Evolutionary conservation across 2,797 vertebrate genomes (phyloP), one percentile per base, ranked within the genome.

Genomic region (Percopsis omiscomaycus): DNA sequence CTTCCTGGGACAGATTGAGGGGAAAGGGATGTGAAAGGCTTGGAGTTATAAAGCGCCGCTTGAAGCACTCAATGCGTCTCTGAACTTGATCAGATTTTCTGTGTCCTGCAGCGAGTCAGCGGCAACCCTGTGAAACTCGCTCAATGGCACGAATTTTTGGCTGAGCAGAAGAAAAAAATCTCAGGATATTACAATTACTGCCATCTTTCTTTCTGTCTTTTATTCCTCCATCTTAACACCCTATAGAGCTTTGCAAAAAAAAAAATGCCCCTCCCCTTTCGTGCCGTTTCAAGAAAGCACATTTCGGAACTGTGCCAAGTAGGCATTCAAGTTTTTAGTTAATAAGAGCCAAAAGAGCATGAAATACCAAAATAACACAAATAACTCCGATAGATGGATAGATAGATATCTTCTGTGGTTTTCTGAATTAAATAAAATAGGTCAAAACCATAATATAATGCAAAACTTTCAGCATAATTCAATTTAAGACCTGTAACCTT

Each of bases 41-140:
- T 88, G 92, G 89, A 88, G 93, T 94, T 95, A 93, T 89, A 96
- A 96, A 95, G 94, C 93, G 81, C 94, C 91, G 94, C 94, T 95
- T 94, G 93, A 94, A 94, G 93, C 91, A 93, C 93, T 95, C 91
- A 91, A 76, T 89, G 93, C 90, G 93, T 91, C 95, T 96, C 93
- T 97, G 95, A 98, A 96, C 96, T 96, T 96, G 95, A 96, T 96
- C 94, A 96, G 95, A 96, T 94, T 94, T 90, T 94, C 83, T 90
- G 92, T 93, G 94, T 97, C 95, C 95, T 95, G 95, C 93, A 93
- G 94, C 89, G 95, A 95, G 93, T 93, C 93, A 92, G 93, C 89
- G 93, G 92, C 86, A 90, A 89, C 90, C 85, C 90, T 92, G 80
- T 89, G 89, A 94, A 94, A 90, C 87, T 86, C 86, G 84, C 89